A percentile compares a stretch with the other conserved stretches of the same genome.
Evolutionary conservation across 1,140 invertebrate genomes (phyloP).

Genomic region (Drosophila bocki): DNA sequence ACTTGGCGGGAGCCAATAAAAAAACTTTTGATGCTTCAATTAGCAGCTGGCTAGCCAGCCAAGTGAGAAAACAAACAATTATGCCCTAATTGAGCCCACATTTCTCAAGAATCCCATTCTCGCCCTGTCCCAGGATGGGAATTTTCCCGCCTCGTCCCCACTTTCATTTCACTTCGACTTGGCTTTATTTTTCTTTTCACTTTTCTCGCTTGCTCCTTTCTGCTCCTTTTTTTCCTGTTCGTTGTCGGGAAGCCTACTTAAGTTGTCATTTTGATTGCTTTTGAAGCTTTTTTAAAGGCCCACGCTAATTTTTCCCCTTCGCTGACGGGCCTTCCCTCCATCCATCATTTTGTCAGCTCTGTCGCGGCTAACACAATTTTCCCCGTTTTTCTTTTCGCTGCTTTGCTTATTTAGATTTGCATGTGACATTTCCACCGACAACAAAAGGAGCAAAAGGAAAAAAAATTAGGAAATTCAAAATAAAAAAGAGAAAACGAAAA

Average conservation of each 20-base stretch:
- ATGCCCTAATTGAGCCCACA: constrained; percentile 67
- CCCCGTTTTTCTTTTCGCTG: constrained; percentile 54
- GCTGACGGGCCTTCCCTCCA: constrained; percentile 38
- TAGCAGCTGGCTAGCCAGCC: constrained; percentile 49
- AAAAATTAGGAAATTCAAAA: constrained; percentile 27
- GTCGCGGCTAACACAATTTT: constrained; percentile 70
- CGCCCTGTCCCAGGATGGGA: constrained; percentile 16
- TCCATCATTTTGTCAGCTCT: constrained; percentile 71
- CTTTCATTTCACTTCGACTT: constrained; percentile 31
- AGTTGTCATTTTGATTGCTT: constrained; percentile 83
- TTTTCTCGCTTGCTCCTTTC: constrained; percentile 23
- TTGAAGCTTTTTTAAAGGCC: constrained; percentile 75
- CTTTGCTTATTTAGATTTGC: constrained; percentile 62
- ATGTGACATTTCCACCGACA: constrained; percentile 58
- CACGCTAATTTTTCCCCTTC: constrained; percentile 63
- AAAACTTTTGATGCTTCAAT: constrained; percentile 65
- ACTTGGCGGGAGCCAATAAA: constrained; percentile 49
- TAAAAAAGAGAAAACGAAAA: constrained; percentile 31
- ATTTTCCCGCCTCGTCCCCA: constrained; percentile 9
- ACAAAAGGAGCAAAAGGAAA: constrained; percentile 33
- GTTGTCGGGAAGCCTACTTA: constrained; percentile 74
- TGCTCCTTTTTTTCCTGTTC: constrained; percentile 5
- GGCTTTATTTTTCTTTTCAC: constrained; percentile 25
- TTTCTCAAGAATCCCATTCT: constrained; percentile 40
- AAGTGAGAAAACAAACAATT: constrained; percentile 65